Evolutionary conservation across 2,113 vertebrate species (phyloP).

Genomic region (Felis catus): F.catus_Fca126_mat1.0 CM031421.1:40628501-40629000

Average conservation of each 20-base stretch:
- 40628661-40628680: neutral
- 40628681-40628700: neutral
- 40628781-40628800: neutral
- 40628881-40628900: neutral
- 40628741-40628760: neutral
- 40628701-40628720: neutral
- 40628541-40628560: neutral
- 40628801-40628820: neutral
- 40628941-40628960: neutral
- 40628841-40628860: neutral
- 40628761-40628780: neutral
- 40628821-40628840: neutral
- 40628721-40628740: neutral
- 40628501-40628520: neutral
- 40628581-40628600: neutral
- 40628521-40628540: neutral
- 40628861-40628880: neutral
- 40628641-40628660: neutral
- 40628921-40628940: neutral
- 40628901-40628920: neutral
- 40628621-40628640: neutral
- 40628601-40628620: neutral
- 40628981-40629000: neutral
- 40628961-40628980: conserved; percentile 15
- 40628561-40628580: neutral